Evolutionary conservation across 2,797 vertebrate genomes (phyloP), one percentile per base, ranked within the genome.

Genomic region (Neostethus bicornis): DNA sequence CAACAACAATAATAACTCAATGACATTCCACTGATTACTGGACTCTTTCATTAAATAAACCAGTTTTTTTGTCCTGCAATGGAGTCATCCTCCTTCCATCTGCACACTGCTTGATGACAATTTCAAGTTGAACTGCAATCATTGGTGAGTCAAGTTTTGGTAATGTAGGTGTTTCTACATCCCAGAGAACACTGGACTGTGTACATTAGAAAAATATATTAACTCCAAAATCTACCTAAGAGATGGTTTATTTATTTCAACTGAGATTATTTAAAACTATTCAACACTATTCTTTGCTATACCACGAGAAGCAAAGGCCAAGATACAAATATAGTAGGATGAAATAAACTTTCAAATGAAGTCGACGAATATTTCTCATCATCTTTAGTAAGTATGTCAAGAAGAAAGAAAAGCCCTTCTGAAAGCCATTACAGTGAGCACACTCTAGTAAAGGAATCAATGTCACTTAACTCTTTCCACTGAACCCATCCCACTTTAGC

Each of bases 381-480:
- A 71, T 52, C 28, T 21, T n/a, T 26, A 32, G 47, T 24, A 51
- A 44, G 37, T 38, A 45, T 56, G 32, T 21, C 35, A 62, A 56
- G 59, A 70, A 56, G 63, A 75, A 66, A 61, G 62, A 24, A 54
- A 77, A 70, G 41, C 17, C 38, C 38, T n/a, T n/a, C 56, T 43
- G 42, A 66, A 77, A 70, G 24, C 61, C 58, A 79, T 82, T 68
- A 78, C 7, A 42, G 61, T 59, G 17, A 61, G 44, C 20, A 52
- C 42, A 51, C 38, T 34, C 54, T 54, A 61, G 76, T 45, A 42
- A 24, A 45, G 56, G 67, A 62, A 76, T 83, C 80, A 84, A 84
- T 82, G 84, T 84, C 85, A 83, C 70, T 69, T 75, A 68, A 81
- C 68, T 67, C 66, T 66, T 65, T 46, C 59, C 38, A 44, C 66